phyloP scores from a whole-genome alignment of 2,888 invertebrate species.

The Ferdinandea cuprea region DNA sequence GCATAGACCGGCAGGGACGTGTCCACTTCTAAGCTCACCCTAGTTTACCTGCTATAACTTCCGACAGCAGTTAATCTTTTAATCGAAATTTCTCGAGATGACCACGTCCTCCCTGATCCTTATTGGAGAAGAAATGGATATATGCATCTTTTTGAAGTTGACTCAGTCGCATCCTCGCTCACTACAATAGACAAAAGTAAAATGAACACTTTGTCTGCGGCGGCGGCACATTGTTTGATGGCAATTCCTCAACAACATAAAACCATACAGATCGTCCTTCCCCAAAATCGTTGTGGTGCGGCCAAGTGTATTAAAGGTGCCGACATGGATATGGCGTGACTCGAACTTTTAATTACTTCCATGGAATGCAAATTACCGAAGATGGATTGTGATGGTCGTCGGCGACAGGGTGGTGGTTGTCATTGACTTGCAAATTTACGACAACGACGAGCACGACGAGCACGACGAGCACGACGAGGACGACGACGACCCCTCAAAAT shows the following conservation, averaged over 20 bases:
- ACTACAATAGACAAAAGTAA: constrained; percentile 1
- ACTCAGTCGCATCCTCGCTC: not conserved
- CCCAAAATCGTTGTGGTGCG: constrained; percentile 42
- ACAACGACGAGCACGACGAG: too few relatives aligned
- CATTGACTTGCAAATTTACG: constrained; percentile 52
- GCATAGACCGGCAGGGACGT: not conserved
- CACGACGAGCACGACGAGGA: too few relatives aligned
- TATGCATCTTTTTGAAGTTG: constrained; percentile 9
- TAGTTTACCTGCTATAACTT: constrained; percentile 3
- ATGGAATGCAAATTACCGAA: constrained; percentile 55
- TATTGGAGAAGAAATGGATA: constrained; percentile 4
- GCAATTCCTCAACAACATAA: constrained; percentile 10
- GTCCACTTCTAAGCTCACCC: not conserved
- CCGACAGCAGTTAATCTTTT: not conserved
- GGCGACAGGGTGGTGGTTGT: not conserved
- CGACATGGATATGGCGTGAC: constrained; percentile 72
- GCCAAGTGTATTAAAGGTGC: constrained; percentile 54
- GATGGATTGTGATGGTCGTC: not conserved
- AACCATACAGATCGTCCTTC: constrained; percentile 19
- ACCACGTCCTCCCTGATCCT: too few relatives aligned
- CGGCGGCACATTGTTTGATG: constrained; percentile 24
- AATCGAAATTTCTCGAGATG: constrained; percentile 30
- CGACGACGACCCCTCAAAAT: constrained; percentile 43
- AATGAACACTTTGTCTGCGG: constrained; percentile 14
- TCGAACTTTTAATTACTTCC: constrained; percentile 70